Evolutionary conservation across 2,888 invertebrate species (phyloP).

Genomic region (Drosophila melanosoma): DNA sequence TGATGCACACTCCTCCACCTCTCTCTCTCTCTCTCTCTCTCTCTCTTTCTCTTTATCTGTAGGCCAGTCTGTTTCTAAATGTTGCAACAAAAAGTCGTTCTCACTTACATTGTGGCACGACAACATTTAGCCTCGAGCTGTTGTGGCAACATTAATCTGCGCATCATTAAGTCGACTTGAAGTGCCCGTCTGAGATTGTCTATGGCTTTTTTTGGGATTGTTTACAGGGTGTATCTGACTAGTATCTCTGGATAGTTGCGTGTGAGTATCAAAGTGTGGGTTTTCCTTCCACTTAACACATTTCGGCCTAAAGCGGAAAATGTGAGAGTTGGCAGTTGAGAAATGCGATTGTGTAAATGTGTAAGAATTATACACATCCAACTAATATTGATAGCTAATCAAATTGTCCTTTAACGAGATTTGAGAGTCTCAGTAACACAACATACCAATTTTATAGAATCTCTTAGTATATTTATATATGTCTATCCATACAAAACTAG

Average conservation of each 20-base stretch:
- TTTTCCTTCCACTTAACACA: slow-evolving; percentile 21
- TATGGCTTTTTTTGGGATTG: slow-evolving; percentile 27
- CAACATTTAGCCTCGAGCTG: slow-evolving; percentile 40
- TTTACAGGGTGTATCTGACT: slow-evolving; percentile 6
- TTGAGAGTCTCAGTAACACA: too few species aligned
- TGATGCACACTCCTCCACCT: slow-evolving; percentile 21
- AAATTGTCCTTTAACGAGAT: neutral
- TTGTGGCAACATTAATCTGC: slow-evolving; percentile 71
- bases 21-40: neutral
- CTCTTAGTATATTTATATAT: neutral
- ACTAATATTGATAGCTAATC: neutral
- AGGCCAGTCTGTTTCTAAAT: slow-evolving; percentile 9
- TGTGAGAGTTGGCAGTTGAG: slow-evolving; percentile 27
- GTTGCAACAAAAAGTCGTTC: slow-evolving; percentile 47
- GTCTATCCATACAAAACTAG: neutral
- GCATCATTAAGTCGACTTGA: slow-evolving; percentile 66
- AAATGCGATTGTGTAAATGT: slow-evolving; percentile 15
- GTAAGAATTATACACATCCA: neutral
- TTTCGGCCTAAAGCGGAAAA: slow-evolving; percentile 6
- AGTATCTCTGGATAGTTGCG: slow-evolving; percentile 45
- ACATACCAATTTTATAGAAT: too few species aligned
- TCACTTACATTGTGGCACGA: slow-evolving; percentile 49
- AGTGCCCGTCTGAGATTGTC: slow-evolving; percentile 44
- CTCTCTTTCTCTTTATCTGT: neutral
- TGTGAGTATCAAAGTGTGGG: slow-evolving; percentile 62